Evolutionary conservation across 2,113 vertebrate genomes (phyloP), one percentile per base, ranked within the genome.

Genomic region (Synodontis membranacea): DNA sequence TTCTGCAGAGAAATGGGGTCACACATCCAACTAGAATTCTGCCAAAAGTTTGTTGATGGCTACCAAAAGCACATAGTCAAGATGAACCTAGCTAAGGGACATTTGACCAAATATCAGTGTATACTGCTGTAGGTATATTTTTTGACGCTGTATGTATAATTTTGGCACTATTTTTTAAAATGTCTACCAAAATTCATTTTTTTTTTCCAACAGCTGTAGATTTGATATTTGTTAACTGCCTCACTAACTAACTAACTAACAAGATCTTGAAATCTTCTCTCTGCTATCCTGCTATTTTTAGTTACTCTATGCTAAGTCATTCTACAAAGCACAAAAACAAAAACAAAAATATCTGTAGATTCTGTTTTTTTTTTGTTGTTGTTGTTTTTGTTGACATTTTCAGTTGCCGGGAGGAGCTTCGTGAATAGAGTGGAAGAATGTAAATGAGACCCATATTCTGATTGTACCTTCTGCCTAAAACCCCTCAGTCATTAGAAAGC

Each of bases 271-370:
- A 25, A 44, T 72, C 9, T 4, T 44, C 44, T 28, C 21, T 72
- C 21, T 19, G 39, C 8, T 70, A 9, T 2, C 7, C 17, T 39
- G 19, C 14, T 50, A 6, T 31, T 78, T 78, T 50, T 34, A 78
- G 28, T 50, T 48, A 9, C 52, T 50, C 14, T 19, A 50, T 25
- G 23, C 70, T 23, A 19, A 25, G 21, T 25, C 74, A 0, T 76
- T 39, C 54, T 60, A 58, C 79, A 81, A 81, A 81, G 52, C 79
- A 81, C 10, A 81, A 17, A 42, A 60, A 52, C 46, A 42, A n/a
- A n/a, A n/a, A 58, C 3, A 42, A 14, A 4, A 58, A 37, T 28
- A 48, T 83, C 50, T 80, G 50, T 37, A 44, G 14, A 66, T 66
- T 48, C 39, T 83, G 44, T 3, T 50, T 37, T 82, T 83, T 83